Evolutionary conservation across 2,797 vertebrate species (phyloP).

Genomic region (Diceros bicornis): DNA sequence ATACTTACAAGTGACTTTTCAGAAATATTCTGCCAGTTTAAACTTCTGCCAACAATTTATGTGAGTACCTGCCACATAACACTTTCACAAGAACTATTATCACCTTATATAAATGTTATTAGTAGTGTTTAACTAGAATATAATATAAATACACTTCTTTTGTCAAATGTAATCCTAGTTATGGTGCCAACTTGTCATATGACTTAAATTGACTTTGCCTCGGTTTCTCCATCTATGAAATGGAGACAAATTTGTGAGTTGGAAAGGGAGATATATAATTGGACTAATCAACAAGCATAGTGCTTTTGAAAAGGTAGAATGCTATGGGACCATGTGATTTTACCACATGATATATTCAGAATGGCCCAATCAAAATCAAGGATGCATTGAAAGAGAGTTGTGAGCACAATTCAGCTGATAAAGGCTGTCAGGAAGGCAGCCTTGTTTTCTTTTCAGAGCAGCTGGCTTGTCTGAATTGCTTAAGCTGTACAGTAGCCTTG

Average conservation of each 20-base stretch:
- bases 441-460: constrained; percentile 71
- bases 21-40: not conserved
- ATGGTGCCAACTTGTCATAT: not conserved
- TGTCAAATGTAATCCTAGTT: not conserved
- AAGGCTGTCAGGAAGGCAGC: constrained; percentile 69
- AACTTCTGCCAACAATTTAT: not conserved
- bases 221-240: constrained; percentile 75
- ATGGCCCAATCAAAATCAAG: constrained; percentile 85
- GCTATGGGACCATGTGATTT: constrained; percentile 47
- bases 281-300: constrained; percentile 1
- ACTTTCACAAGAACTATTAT: not conserved
- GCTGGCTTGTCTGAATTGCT: constrained; percentile 82
- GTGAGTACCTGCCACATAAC: not conserved
- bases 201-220: constrained; percentile 60
- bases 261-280: constrained; percentile 32
- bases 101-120: not conserved
- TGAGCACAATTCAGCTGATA: constrained; percentile 70
- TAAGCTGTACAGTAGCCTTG: constrained; percentile 78
- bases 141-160: not conserved
- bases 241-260: constrained; percentile 18
- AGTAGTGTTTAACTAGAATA: not conserved
- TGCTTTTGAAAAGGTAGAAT: constrained; percentile 47
- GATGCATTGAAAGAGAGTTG: constrained; percentile 70
- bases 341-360: constrained; percentile 72
- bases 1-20: not conserved